Base-by-base conservation (phyloP, 2,888 invertebrate species). In the Leptinotarsa haldemani region DNA sequence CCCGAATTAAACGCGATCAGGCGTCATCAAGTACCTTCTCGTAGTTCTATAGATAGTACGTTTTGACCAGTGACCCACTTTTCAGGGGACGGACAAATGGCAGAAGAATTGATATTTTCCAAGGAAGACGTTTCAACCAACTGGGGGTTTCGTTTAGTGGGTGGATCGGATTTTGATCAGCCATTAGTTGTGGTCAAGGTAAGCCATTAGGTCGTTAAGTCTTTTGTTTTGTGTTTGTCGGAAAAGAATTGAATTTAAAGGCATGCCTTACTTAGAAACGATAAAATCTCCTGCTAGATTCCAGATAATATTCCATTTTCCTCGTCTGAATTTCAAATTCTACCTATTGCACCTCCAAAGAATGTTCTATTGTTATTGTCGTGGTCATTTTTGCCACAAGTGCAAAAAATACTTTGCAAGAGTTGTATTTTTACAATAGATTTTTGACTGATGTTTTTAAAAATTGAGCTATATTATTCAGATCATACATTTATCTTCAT, bases 81-180 rank as follows among this genome's bases (percentile, higher is more conserved):
- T 80, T 75, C 74, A 73, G 70, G 69, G 74, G 65, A 61, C 71
- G 63, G 76, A 69, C 74, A 89, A 88, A 93, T 94, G 94, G 92
- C 92, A 87, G 83, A 92, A 76, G 93, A 92, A 83, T 89, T 94
- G 76, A 92, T 91, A 86, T 90, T 91, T 86, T 90, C 88, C 82
- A 91, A 88, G 87, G 89, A 90, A 72, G 91, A 91, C 78, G 71
- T 73, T 50, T 91, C 90, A 74, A 90, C 91, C 74, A 90, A 92
- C 68, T 95, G 95, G 94, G 95, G 95, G 69, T 94, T 95, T 87
- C 90, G 94, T 71, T 88, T 95, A 74, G 90, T 92, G 77, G 94
- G 94, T 63, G 95, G 95, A 65, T 89, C 90, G 67, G 94, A 94
- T 85, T 93, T 91, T 82, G 92, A 92, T 66, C 90, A 92, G 81